Conservation (phyloP, 2,888 invertebrate species). For the Drosophila meridiana region DNA sequence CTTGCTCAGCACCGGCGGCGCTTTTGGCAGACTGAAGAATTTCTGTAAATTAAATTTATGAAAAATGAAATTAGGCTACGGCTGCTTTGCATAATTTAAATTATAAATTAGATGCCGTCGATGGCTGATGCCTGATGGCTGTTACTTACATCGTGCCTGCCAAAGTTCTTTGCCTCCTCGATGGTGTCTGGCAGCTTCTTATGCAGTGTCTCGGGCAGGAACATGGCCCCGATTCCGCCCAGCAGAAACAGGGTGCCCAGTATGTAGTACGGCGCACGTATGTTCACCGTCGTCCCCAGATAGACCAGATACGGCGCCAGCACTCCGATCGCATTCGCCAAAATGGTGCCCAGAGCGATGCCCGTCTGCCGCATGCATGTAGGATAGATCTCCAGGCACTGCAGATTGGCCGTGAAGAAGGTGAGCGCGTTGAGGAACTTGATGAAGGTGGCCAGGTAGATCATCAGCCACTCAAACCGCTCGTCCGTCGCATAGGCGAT, state of each 20-base stretch:
- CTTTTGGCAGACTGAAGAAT: slow-evolving; percentile 85
- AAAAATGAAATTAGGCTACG: slow-evolving; percentile 71
- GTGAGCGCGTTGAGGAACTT: slow-evolving; percentile 87
- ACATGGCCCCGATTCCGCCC: slow-evolving; percentile 85
- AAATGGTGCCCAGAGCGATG: slow-evolving; percentile 87
- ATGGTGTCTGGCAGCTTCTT: slow-evolving; percentile 88
- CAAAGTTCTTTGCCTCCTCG: slow-evolving; percentile 87
- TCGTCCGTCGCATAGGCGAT: slow-evolving; percentile 84
- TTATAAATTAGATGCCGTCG: slow-evolving; percentile 67
- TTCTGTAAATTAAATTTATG: slow-evolving; percentile 79
- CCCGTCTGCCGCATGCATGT: slow-evolving; percentile 89
- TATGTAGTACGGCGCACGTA: slow-evolving; percentile 85
- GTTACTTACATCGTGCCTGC: slow-evolving; percentile 84
- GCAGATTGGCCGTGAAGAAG: slow-evolving; percentile 87
- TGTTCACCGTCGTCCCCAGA: slow-evolving; percentile 85
- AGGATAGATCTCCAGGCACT: slow-evolving; percentile 89
- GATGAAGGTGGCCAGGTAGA: slow-evolving; percentile 85
- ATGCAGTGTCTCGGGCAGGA: slow-evolving; percentile 88
- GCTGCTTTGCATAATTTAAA: slow-evolving; percentile 71
- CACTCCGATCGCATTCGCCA: slow-evolving; percentile 87
- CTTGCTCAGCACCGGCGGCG: slow-evolving; percentile 62
- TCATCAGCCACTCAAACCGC: slow-evolving; percentile 78
- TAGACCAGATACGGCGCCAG: slow-evolving; percentile 88
- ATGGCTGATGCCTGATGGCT: slow-evolving; percentile 18
- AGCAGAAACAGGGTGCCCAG: slow-evolving; percentile 84